Conservation (phyloP, 2,113 vertebrate species). For the Calonectris borealis region DNA sequence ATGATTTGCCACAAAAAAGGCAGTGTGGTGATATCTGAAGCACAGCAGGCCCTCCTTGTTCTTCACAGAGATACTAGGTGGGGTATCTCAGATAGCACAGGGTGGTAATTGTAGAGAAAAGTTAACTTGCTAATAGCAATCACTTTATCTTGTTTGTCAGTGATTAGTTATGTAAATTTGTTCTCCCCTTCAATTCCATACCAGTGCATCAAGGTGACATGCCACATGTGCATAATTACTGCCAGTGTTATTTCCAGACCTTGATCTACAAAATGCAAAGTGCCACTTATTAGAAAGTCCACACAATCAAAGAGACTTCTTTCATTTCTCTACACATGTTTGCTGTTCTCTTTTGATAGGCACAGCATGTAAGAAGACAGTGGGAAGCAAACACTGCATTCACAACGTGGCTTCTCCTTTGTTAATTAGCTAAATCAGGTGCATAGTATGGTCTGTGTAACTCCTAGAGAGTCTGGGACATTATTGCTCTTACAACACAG, state of each 20-base stretch:
- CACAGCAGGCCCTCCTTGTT: constrained; percentile 33
- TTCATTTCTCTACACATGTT: constrained; percentile 45
- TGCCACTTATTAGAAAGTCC: constrained; percentile 61
- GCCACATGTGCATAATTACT: constrained; percentile 58
- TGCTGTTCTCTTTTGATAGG: constrained; percentile 56
- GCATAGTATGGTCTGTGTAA: constrained; percentile 15
- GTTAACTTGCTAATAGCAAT: constrained; percentile 67
- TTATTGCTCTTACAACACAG: background rate
- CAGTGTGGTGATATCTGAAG: constrained; percentile 17
- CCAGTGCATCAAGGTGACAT: constrained; percentile 61
- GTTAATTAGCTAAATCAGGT: constrained; percentile 63
- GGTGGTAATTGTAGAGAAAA: constrained; percentile 60
- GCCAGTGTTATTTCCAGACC: constrained; percentile 58
- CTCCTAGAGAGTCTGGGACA: background rate
- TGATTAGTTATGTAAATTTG: constrained; percentile 67
- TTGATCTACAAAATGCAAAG: constrained; percentile 61
- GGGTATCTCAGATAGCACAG: constrained; percentile 37
- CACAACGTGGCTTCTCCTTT: constrained; percentile 6
- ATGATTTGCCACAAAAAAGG: background rate
- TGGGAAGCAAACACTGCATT: constrained; percentile 46
- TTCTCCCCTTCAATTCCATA: constrained; percentile 44
- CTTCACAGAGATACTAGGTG: constrained; percentile 4
- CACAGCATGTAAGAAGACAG: constrained; percentile 54
- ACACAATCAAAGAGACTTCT: constrained; percentile 52
- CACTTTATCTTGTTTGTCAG: constrained; percentile 66